Evolutionary conservation across 2,888 invertebrate species (phyloP), one percentile per base, ranked within the genome.

Genomic region (Acleris emargana): DNA sequence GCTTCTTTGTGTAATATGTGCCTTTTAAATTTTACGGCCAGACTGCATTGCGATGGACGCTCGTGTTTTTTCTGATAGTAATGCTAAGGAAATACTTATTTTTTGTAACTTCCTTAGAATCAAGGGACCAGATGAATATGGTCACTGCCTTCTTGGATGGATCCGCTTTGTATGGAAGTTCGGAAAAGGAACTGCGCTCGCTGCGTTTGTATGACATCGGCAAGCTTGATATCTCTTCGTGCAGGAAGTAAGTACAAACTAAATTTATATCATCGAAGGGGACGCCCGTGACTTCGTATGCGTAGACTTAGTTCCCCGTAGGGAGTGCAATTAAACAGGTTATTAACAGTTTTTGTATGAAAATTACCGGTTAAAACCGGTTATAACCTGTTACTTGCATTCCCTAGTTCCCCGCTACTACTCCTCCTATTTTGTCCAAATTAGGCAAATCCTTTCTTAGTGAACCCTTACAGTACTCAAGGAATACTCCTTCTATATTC

Each of bases 81-180:
- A 13, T 53, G 17, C 22, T 18, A 38, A 25, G 50, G 25, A 55
- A 32, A 25, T n/a, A 2, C 13, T 18, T 54, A 32, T 32, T 16
- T 50, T 45, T 52, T 58, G 49, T 54, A 55, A 42, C 64, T 54
- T 64, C 61, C 52, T 25, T 83, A 96, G 96, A 94, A 68, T 89
- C 94, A 68, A 94, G 97, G 54, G 96, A 97, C 73, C 97, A 97
- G 80, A 96, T 97, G 95, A 97, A 97, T 84, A 91, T 95, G 67
- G 97, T 96, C 0, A 96, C 97, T 0, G 94, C 96, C 1, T 97
- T 96, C 81, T 90, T 98, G 64, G 98, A 98, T 77, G 97, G 95
- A 0, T 97, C 97, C 0, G 95, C 95, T 1, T 86, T 98, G 60
- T 98, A 98, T 81, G 97, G 97, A 13, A 94, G 94, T 68, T 96